Base-by-base conservation (phyloP, 2,113 vertebrate species). In the Asarcornis scutulata region DNA sequence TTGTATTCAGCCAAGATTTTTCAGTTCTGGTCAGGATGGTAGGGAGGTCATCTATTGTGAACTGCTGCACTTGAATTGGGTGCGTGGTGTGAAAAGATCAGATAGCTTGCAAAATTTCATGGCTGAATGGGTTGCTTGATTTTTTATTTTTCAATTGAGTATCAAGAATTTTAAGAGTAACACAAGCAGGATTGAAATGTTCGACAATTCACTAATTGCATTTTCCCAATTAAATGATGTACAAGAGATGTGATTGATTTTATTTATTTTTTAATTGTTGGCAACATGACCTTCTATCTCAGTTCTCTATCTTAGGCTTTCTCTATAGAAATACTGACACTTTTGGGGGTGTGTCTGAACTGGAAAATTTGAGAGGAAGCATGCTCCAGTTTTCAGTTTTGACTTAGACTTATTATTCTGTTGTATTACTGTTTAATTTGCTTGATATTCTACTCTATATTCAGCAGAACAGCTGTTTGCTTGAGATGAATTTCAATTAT, bases 401-500 rank as follows among this genome's bases (percentile, higher is more conserved):
- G 64, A 90, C 84, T 83, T 91, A 91, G 60, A 96, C 69, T 89
- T 96, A 74, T 82, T 88, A 86, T 93, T 95, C 79, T 93, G 72
- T 83, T 89, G 42, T 88, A 80, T 86, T 96, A 91, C 94, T 86
- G 79, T 96, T 97, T 94, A 92, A 94, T 96, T 97, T 95, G 62
- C 79, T 96, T 89, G 71, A 63, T 76, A 90, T 95, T 97, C 97
- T 87, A 58, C 44, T 97, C 93, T 93, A 77, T 95, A 97, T 97
- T 97, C 95, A 91, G 86, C 59, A 63, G 91, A 91, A 83, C 69
- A 95, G 88, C 94, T 91, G 77, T 82, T 96, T 94, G 83, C 91
- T 93, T 97, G 86, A 86, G 91, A 44, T 86, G 96, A 98, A 98
- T 97, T 97, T 97, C 91, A 97, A 89, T 97, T 95, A 75, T 86